phyloP scores from a whole-genome alignment of 2,797 vertebrate genomes.

The Typhlichthys subterraneus region DNA sequence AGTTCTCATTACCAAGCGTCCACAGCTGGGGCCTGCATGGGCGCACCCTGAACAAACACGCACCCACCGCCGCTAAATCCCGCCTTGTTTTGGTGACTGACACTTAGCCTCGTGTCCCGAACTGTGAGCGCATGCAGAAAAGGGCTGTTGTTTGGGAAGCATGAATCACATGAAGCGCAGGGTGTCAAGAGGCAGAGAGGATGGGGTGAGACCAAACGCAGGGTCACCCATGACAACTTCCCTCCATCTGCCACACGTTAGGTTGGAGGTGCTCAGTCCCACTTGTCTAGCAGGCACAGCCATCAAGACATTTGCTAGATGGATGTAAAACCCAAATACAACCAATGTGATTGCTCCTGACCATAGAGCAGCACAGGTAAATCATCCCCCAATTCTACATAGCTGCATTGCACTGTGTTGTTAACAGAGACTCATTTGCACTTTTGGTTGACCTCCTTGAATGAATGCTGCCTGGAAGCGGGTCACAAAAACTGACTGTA shows the following conservation, averaged over 20 bases:
- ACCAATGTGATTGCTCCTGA: too few relatives aligned
- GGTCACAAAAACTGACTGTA: too few relatives aligned
- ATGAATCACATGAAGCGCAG: slow-evolving; percentile 69
- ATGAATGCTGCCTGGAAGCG: too few relatives aligned
- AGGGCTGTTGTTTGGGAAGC: slow-evolving; percentile 65
- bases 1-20: slow-evolving; percentile 51
- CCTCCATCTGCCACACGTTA: slow-evolving; percentile 37
- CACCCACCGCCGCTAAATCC: slow-evolving; percentile 24
- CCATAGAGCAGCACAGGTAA: too few relatives aligned
- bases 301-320: not conserved
- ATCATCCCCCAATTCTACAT: too few relatives aligned
- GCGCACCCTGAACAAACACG: slow-evolving; percentile 6
- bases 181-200: slow-evolving; percentile 43
- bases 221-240: not conserved
- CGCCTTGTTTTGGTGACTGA: slow-evolving; percentile 44
- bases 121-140: slow-evolving; percentile 52
- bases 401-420: too few relatives aligned
- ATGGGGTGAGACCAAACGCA: slow-evolving; percentile 42
- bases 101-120: slow-evolving; percentile 51
- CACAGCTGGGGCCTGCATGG: slow-evolving; percentile 27
- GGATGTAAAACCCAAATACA: too few relatives aligned
- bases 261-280: slow-evolving; percentile 16
- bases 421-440: too few relatives aligned
- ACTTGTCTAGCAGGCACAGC: slow-evolving; percentile 12
- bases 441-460: too few relatives aligned